phyloP scores from a whole-genome alignment of 2,888 invertebrate species.

The Kryphioiulus occultus region DNA sequence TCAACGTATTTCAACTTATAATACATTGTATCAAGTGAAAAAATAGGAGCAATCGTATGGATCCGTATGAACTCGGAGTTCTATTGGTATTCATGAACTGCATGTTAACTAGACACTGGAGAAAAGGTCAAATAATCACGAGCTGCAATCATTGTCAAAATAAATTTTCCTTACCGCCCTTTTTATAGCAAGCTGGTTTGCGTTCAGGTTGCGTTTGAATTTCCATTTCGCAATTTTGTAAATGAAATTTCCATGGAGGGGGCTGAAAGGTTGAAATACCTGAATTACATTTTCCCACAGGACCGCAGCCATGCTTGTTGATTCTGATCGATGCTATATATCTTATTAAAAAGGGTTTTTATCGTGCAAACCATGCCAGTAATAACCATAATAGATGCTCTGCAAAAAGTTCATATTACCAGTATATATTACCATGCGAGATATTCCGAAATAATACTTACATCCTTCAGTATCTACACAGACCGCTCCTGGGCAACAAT shows the following conservation, averaged over 20 bases:
- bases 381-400: not conserved
- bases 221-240: not conserved
- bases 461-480: constrained; percentile 75
- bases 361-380: not conserved
- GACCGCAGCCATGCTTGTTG: not conserved
- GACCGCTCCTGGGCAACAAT: constrained; percentile 82
- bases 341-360: not conserved
- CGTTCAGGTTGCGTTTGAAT: not conserved
- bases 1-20: too few relatives aligned
- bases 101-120: not conserved
- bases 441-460: constrained; percentile 60
- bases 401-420: not conserved
- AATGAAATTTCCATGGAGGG: not conserved
- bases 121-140: not conserved
- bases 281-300: not conserved
- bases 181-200: not conserved
- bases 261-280: not conserved
- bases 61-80: too few relatives aligned
- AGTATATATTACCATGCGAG: too few relatives aligned
- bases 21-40: too few relatives aligned
- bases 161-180: not conserved
- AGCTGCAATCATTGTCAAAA: not conserved
- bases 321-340: not conserved
- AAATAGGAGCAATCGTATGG: too few relatives aligned
- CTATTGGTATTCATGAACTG: too few relatives aligned